Percentiles rank a stretch among this genome's conserved stretches.
These are phyloP conservation scores for Drosophila lacertosa DNA, from an alignment of 1,140 invertebrate genomes.

Conservation along the genomic window DNA sequence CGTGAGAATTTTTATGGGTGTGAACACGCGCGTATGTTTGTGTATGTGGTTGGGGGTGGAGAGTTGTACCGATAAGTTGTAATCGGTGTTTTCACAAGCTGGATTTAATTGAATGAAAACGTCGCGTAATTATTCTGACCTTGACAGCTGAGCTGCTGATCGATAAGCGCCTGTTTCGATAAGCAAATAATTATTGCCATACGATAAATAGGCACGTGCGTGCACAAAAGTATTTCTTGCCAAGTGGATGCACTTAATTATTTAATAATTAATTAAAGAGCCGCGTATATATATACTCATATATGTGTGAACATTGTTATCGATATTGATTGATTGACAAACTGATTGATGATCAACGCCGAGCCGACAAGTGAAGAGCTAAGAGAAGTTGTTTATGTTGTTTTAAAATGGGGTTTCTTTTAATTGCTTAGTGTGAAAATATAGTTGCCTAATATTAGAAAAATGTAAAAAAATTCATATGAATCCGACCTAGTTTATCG, in stretches of 20 bases:
- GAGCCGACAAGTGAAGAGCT: too few relatives aligned
- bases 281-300: neutral
- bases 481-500: too few relatives aligned
- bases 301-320: neutral
- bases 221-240: neutral
- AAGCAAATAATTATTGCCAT: slow-evolving; percentile 20
- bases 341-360: too few relatives aligned
- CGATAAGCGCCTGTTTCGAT: slow-evolving; percentile 27
- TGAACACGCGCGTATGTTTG: neutral
- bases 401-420: too few relatives aligned
- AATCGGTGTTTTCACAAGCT: slow-evolving; percentile 5
- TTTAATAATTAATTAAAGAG: slow-evolving; percentile 10
- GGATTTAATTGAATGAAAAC: slow-evolving; percentile 12
- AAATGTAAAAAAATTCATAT: too few relatives aligned
- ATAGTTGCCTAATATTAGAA: too few relatives aligned
- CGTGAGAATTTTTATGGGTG: neutral
- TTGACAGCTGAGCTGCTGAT: slow-evolving; percentile 17
- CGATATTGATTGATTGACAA: too few relatives aligned
- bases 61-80: slow-evolving; percentile 11
- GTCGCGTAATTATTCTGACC: slow-evolving; percentile 24
- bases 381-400: too few relatives aligned
- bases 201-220: too few relatives aligned
- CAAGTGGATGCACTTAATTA: slow-evolving; percentile 20
- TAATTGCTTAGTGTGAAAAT: too few relatives aligned
- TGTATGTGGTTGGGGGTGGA: slow-evolving; percentile 1